Evolutionary conservation across 2,888 invertebrate species (phyloP).

Genomic region (Colostygia pectinataria): DNA sequence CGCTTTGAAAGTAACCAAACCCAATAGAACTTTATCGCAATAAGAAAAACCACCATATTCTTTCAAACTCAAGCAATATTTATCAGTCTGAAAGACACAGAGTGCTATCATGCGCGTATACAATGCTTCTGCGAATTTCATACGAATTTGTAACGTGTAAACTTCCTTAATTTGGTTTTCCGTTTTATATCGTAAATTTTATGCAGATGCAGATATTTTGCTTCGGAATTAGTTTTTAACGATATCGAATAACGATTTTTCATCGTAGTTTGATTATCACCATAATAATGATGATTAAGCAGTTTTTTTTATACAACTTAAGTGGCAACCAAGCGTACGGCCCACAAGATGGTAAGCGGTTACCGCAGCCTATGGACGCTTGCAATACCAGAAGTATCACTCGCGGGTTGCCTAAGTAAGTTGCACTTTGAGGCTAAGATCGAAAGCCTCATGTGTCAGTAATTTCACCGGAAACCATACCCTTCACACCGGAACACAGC

Average conservation of each 20-base stretch:
- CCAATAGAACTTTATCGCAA: constrained; percentile 19
- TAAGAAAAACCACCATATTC: neutral
- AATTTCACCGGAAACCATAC: too few species aligned
- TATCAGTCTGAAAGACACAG: constrained; percentile 8
- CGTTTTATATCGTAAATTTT: constrained; percentile 38
- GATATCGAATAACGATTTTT: neutral
- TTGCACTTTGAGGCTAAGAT: too few species aligned
- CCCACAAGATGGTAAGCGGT: too few species aligned
- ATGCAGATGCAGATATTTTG: constrained; percentile 27
- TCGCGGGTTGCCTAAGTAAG: too few species aligned
- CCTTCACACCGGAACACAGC: too few species aligned
- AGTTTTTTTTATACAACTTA: too few species aligned
- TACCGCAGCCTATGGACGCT: too few species aligned
- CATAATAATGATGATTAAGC: too few species aligned
- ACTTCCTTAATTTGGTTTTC: constrained; percentile 53
- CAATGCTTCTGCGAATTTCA: constrained; percentile 39
- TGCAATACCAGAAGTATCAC: too few species aligned
- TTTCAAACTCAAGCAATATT: neutral
- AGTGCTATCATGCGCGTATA: constrained; percentile 2
- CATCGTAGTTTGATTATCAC: too few species aligned
- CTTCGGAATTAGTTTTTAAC: neutral
- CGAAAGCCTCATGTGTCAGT: too few species aligned
- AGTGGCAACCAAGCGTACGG: too few species aligned
- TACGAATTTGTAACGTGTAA: constrained; percentile 49
- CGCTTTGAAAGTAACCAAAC: constrained; percentile 19